Conservation (phyloP, 1,140 invertebrate species). For the Augochlora pura region DNA sequence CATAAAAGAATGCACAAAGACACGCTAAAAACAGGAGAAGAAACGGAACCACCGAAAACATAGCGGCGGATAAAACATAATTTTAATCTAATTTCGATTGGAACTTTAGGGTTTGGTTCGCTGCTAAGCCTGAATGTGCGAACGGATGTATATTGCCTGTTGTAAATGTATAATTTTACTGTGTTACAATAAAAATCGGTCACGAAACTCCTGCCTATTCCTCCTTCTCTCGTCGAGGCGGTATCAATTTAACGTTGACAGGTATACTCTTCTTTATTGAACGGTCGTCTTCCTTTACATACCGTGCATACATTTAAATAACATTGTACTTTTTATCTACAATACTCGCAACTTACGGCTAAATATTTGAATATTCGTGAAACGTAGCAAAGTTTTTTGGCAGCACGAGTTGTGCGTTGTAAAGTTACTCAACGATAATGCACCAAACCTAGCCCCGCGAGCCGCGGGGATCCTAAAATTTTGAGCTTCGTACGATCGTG, state of each 20-base stretch:
- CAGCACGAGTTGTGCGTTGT: slow-evolving; percentile 65
- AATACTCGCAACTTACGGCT: slow-evolving; percentile 51
- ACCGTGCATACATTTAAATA: slow-evolving; percentile 64
- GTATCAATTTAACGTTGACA: neutral
- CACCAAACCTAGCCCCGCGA: slow-evolving; percentile 5
- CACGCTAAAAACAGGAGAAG: slow-evolving; percentile 50
- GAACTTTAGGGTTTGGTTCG: neutral
- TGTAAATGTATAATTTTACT: slow-evolving; percentile 48
- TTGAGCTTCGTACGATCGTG: slow-evolving; percentile 7
- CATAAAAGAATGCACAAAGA: slow-evolving; percentile 28
- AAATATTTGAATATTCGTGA: slow-evolving; percentile 34
- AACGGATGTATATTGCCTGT: slow-evolving; percentile 29
- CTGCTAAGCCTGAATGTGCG: neutral
- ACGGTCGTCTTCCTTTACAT: slow-evolving; percentile 53
- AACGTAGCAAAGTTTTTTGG: slow-evolving; percentile 60
- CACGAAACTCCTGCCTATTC: neutral
- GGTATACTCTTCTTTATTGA: slow-evolving; percentile 59
- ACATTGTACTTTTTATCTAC: slow-evolving; percentile 67
- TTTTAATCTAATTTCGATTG: neutral
- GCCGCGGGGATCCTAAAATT: neutral
- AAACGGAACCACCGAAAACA: slow-evolving; percentile 63
- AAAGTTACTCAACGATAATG: slow-evolving; percentile 9
- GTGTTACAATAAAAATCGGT: slow-evolving; percentile 32
- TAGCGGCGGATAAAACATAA: slow-evolving; percentile 17
- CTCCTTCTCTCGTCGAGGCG: neutral